These are phyloP conservation scores for Wiebesia pumilae DNA, from an alignment of 1,140 invertebrate genomes.

Conservation along the genomic window DNA sequence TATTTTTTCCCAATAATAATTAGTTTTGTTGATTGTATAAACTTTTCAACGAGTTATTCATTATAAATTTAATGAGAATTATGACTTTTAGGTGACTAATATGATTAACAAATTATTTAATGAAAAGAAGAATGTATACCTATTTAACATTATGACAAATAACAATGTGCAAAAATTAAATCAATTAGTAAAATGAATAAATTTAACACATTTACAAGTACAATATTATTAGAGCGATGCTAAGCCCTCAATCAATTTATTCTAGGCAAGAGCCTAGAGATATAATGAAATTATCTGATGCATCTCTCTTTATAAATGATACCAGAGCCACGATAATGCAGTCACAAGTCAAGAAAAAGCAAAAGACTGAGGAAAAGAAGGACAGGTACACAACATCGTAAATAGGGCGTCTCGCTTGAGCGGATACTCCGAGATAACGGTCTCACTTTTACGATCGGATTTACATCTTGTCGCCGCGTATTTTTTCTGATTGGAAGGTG, in stretches of 20 bases:
- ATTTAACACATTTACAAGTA: neutral
- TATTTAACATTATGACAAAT: too few relatives aligned
- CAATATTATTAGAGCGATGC: neutral
- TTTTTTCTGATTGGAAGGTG: neutral
- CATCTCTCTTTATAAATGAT: constrained; percentile 15
- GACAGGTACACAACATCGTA: neutral
- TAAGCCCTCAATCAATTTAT: constrained; percentile 24
- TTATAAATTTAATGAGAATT: too few relatives aligned
- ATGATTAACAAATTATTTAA: too few relatives aligned
- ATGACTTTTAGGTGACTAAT: too few relatives aligned
- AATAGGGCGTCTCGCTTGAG: neutral
- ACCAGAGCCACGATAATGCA: neutral
- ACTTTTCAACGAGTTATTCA: too few relatives aligned
- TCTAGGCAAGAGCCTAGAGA: neutral
- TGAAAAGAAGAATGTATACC: too few relatives aligned
- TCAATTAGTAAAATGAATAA: neutral
- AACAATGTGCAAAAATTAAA: too few relatives aligned
- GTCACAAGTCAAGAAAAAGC: neutral
- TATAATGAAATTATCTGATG: constrained; percentile 22
- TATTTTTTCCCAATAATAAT: too few relatives aligned
- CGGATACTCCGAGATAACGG: constrained; percentile 19
- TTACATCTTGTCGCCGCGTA: constrained; percentile 20
- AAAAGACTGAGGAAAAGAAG: neutral
- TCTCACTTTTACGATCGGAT: constrained; percentile 39
- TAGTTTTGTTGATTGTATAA: too few relatives aligned